phyloP scores from a whole-genome alignment of 2,113 vertebrate genomes.

The Barbus barbus region DNA sequence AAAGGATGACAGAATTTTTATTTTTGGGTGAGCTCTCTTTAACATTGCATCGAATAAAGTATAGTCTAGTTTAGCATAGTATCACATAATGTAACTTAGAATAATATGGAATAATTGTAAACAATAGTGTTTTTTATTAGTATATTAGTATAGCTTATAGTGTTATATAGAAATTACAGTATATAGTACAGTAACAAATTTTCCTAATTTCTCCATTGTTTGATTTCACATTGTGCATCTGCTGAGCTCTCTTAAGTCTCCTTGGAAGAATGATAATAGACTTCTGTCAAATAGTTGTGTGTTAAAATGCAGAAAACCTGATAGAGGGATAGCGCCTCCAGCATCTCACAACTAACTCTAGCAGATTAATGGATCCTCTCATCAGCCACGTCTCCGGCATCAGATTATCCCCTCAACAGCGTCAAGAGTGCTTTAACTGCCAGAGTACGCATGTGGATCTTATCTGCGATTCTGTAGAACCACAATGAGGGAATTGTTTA shows the following conservation, averaged over 20 bases:
- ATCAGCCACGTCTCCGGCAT: conserved; percentile 28
- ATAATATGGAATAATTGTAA: not conserved
- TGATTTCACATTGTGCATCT: not conserved
- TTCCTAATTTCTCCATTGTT: not conserved
- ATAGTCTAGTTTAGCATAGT: not conserved
- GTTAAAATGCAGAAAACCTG: conserved; percentile 31
- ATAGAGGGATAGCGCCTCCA: conserved; percentile 11
- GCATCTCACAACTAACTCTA: not conserved
- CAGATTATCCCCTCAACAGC: conserved; percentile 30
- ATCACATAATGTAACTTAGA: no score
- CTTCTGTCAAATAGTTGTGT: not conserved
- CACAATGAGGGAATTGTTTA: conserved; percentile 36
- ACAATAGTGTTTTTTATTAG: no score
- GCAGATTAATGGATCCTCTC: conserved; percentile 42
- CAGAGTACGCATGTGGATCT: conserved; percentile 17
- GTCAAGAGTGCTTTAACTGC: conserved; percentile 26
- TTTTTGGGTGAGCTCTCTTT: not conserved
- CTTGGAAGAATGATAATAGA: conserved; percentile 7
- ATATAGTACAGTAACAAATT: not conserved
- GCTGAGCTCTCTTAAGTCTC: not conserved
- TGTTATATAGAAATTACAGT: not conserved
- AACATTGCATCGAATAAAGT: not conserved
- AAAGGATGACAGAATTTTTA: no score
- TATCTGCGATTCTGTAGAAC: conserved; percentile 35
- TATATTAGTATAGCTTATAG: not conserved